phyloP scores from a whole-genome alignment of 2,888 invertebrate species.

The Nymphalis urticae region DNA sequence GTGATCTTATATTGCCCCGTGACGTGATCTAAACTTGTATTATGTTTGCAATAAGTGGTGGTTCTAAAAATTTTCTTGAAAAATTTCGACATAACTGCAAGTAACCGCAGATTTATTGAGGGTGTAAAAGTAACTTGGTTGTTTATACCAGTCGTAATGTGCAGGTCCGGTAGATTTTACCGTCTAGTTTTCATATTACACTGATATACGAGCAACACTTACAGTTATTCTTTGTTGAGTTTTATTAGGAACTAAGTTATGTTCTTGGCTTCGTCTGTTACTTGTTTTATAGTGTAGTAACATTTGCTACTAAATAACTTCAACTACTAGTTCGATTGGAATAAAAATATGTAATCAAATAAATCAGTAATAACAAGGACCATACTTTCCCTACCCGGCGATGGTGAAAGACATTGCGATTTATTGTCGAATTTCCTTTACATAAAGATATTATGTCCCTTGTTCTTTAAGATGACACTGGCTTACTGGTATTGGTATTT shows the following conservation, averaged over 20 bases:
- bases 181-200: slow-evolving; percentile 49
- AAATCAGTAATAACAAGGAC: no score
- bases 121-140: slow-evolving; percentile 63
- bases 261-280: background rate
- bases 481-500: no score
- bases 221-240: slow-evolving; percentile 15
- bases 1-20: background rate
- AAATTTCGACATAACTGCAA: slow-evolving; percentile 55
- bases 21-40: background rate
- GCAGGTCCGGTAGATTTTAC: slow-evolving; percentile 51
- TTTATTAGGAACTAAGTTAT: slow-evolving; percentile 9
- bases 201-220: slow-evolving; percentile 44
- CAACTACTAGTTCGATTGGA: no score
- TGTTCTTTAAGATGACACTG: no score
- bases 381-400: no score
- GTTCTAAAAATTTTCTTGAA: slow-evolving; percentile 26
- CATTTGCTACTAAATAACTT: background rate
- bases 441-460: no score
- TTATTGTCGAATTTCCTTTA: no score
- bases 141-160: slow-evolving; percentile 62
- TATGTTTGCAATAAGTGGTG: slow-evolving; percentile 10
- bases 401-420: no score
- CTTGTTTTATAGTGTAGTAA: background rate
- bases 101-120: slow-evolving; percentile 61
- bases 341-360: no score